Base-by-base conservation (phyloP, 2,797 vertebrate genomes). In the Crypturellus tataupa region DNA sequence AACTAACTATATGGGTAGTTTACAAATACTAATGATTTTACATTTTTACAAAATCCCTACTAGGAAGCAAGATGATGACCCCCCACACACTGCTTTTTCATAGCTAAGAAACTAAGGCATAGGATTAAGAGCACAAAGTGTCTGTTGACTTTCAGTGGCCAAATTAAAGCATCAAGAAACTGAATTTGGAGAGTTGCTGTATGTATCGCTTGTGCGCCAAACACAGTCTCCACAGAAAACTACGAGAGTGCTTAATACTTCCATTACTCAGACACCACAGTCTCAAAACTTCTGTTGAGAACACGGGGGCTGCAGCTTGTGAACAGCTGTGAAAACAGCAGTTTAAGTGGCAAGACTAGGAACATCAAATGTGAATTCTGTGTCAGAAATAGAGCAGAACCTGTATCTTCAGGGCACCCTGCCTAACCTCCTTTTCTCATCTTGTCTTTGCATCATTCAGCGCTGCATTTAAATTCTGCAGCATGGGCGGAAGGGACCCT, bases 1-100 rank as follows among this genome's bases (percentile, higher is more conserved):
- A 88, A 95, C n/a, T n/a, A 88, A 88, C 20, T 60, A 12, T 17
- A 81, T 14, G 39, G 89, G 87, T 62, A 69, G 76, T 84, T 93
- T 16, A 72, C 42, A 79, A 55, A 53, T 84, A 91, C 40, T 81
- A 90, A 92, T 39, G 29, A 27, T 81, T 73, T 76, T 81, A 9
- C 71, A 56, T 60, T 55, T 91, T 84, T 35, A 65, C 2, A 3
- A 77, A 83, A 94, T 53, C 49, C 40, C 18, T 51, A 12, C 37
- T 59, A 56, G 80, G 87, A 86, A 21, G 37, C 40, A 91, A 85
- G 83, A 73, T 47, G 0, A 58, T 55, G 27, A 40, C 79, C 78
- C 40, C 49, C 24, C 24, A 40, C 13, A 40, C 42, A 8, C 42
- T 15, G 17, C 49, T 20, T 40, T 80, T 92, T 76, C 72, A 81